Evolutionary conservation across 2,888 invertebrate genomes (phyloP).

Genomic region (Drosophila neutralis): DNA sequence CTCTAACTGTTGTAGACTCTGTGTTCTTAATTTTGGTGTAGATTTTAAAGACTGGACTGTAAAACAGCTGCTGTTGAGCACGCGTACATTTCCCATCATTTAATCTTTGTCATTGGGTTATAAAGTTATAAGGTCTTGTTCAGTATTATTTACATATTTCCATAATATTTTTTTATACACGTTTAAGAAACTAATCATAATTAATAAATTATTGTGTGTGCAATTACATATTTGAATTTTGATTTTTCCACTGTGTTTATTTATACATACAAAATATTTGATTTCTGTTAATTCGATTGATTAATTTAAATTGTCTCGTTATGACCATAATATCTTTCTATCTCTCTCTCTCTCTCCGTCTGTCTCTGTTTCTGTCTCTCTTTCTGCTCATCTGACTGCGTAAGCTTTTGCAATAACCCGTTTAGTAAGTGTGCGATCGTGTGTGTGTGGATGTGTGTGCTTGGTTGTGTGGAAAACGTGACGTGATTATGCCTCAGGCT

Average conservation of each 20-base stretch:
- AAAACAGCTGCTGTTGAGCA: background rate
- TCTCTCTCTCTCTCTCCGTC: slow-evolving; percentile 10
- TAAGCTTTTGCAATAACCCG: background rate
- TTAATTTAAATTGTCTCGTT: too few species aligned
- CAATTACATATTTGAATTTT: background rate
- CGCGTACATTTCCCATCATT: background rate
- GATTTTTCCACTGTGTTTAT: background rate
- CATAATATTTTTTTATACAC: background rate
- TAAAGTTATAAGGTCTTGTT: background rate
- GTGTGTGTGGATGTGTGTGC: slow-evolving; percentile 15
- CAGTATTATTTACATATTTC: background rate
- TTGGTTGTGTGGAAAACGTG: slow-evolving; percentile 50
- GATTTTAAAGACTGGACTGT: background rate
- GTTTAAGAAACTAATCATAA: background rate
- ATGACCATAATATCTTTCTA: slow-evolving; percentile 38
- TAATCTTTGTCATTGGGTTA: background rate
- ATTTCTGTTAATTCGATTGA: slow-evolving; percentile 24
- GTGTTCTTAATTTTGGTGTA: background rate
- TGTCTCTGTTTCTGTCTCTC: slow-evolving; percentile 7
- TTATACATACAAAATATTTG: slow-evolving; percentile 8
- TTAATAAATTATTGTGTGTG: background rate
- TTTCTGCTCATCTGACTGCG: background rate
- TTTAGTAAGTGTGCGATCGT: background rate
- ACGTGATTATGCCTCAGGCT: slow-evolving; percentile 41
- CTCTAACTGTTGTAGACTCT: background rate